Evolutionary conservation across 2,888 invertebrate genomes (phyloP).

Genomic region (Mythimna albipuncta): DNA sequence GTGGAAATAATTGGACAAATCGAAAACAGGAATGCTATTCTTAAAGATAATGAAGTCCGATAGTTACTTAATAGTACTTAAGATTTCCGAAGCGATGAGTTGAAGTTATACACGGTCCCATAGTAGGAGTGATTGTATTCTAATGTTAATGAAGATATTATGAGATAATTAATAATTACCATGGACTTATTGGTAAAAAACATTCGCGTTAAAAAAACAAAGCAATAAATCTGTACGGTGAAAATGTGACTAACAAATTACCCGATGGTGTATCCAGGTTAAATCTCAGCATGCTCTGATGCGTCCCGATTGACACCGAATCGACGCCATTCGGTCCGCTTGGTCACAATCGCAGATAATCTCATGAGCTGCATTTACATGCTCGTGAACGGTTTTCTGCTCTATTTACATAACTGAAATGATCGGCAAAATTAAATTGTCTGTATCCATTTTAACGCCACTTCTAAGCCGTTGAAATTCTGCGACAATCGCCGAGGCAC

Average conservation of each 20-base stretch:
- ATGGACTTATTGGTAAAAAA: conserved; percentile 59
- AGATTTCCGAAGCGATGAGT: conserved; percentile 4
- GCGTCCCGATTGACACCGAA: conserved; percentile 69
- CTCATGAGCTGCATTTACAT: conserved; percentile 80
- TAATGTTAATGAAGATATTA: conserved; percentile 51
- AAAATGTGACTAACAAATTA: conserved; percentile 79
- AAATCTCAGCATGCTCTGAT: conserved; percentile 80
- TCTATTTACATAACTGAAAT: conserved; percentile 85
- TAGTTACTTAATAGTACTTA: background rate
- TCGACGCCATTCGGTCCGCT: conserved; percentile 72
- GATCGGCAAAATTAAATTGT: conserved; percentile 85
- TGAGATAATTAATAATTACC: conserved; percentile 44
- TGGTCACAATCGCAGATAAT: conserved; percentile 83
- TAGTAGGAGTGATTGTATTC: conserved; percentile 24
- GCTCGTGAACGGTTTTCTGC: conserved; percentile 82
- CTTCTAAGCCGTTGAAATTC: conserved; percentile 70
- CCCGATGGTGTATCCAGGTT: conserved; percentile 75
- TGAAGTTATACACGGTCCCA: background rate
- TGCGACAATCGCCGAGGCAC: conserved; percentile 67
- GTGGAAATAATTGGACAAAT: conserved; percentile 27
- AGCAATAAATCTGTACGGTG: conserved; percentile 70
- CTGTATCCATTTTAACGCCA: conserved; percentile 78
- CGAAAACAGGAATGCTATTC: conserved; percentile 23
- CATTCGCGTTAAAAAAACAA: conserved; percentile 64
- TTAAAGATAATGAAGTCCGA: background rate